Evolutionary conservation across 2,113 vertebrate species (phyloP).

Genomic region (Entelurus aequoreus): DNA sequence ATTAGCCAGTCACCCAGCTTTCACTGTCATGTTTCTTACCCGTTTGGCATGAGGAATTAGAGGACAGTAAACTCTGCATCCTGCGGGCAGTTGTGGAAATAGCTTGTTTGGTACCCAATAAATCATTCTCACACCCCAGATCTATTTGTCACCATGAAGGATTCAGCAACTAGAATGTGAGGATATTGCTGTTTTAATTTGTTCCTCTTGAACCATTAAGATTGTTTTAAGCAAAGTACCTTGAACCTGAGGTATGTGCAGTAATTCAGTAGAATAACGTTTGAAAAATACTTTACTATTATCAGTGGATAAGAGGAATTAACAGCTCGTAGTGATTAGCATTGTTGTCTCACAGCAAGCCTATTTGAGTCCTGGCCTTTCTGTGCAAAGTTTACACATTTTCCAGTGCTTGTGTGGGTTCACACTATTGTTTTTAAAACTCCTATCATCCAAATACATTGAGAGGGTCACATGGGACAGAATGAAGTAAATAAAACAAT

Average conservation of each 20-base stretch:
- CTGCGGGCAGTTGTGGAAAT: slow-evolving; percentile 54
- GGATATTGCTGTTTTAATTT: slow-evolving; percentile 54
- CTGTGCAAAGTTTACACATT: too few relatives aligned
- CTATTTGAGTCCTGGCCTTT: too few relatives aligned
- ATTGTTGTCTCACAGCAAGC: neutral
- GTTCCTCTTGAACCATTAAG: slow-evolving; percentile 17
- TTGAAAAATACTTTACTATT: neutral
- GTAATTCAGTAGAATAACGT: neutral
- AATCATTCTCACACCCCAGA: slow-evolving; percentile 49
- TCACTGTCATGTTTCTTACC: slow-evolving; percentile 65
- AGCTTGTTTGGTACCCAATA: slow-evolving; percentile 39
- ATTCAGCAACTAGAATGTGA: slow-evolving; percentile 51
- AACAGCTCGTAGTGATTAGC: neutral
- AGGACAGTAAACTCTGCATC: slow-evolving; percentile 67
- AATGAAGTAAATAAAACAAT: too few relatives aligned
- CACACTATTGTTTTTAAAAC: too few relatives aligned
- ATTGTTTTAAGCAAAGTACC: neutral
- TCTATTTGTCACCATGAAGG: slow-evolving; percentile 52
- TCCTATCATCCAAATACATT: too few relatives aligned
- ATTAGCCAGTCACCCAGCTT: slow-evolving; percentile 66
- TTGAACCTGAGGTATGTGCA: neutral
- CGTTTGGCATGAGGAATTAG: slow-evolving; percentile 51
- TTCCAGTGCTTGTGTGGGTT: too few relatives aligned
- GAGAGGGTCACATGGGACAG: too few relatives aligned
- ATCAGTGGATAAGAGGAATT: neutral